Base-by-base conservation (phyloP, 2,888 invertebrate species). In the Pammene fasciana region DNA sequence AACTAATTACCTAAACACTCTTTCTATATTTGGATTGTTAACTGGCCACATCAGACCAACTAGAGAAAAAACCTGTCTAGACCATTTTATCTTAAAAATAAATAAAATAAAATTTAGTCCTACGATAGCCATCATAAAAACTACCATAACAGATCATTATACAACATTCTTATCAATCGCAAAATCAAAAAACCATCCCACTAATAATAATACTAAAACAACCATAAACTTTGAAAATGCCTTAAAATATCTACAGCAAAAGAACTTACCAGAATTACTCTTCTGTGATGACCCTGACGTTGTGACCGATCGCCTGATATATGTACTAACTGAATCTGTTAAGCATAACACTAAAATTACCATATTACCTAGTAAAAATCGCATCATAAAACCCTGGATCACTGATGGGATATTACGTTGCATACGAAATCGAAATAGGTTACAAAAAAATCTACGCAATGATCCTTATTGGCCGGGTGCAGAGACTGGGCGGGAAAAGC, bases 31-130 rank as follows among this genome's bases (percentile, higher is more conserved):
- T 26, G 71, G 59, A 11, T 41, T 67, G 4, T n/a, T 71, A n/a
- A 34, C 71, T 34, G 67, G 67, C n/a, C 71, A 71, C 34, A 52
- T 26, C 13, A 50, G 41, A 18, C 71, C 64, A 13, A 71, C 66
- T 34, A 66, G 70, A 45, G 62, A 54, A 59, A 71, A 65, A 26
- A 26, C 26, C 26, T 26, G 67, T 13, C 14, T 71, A 9, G 71
- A 71, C 36, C 67, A 71, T 34, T 67, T 66, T 67, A 71, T 67
- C n/a, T n/a, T 67, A 11, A 71, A 57, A 67, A 16, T 61, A 14
- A 48, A 61, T 38, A 48, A 46, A 46, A 16, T 7, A 18, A 46
- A 36, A 48, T 34, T 34, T 10, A 36, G 10, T 8, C 13, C 60
- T 7, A 48, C 48, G 1, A 48, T 60, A 9, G 60, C 60, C 1